These are phyloP conservation scores for Taenaris catops DNA, from an alignment of 2,888 invertebrate species.

Conservation along the genomic window DNA sequence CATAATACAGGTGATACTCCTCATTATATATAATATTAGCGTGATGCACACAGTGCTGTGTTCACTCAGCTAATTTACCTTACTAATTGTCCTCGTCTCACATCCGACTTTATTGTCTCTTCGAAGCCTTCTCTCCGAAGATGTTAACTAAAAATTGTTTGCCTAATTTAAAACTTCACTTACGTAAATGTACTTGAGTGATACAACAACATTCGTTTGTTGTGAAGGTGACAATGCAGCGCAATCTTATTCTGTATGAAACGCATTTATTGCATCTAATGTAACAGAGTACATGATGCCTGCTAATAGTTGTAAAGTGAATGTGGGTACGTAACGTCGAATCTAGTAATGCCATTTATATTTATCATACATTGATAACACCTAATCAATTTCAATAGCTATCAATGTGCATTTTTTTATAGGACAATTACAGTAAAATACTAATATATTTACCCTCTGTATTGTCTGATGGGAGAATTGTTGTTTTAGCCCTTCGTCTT, in stretches of 20 bases:
- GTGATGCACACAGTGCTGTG: slow-evolving; percentile 61
- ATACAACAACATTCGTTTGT: slow-evolving; percentile 21
- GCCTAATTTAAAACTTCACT: slow-evolving; percentile 48
- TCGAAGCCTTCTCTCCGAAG: slow-evolving; percentile 73
- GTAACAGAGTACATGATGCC: no score
- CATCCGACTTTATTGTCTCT: slow-evolving; percentile 75
- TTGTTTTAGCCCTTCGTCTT: slow-evolving; percentile 71
- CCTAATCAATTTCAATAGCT: no score
- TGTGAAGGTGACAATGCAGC: slow-evolving; percentile 5
- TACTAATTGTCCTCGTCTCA: slow-evolving; percentile 70
- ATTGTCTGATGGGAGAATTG: slow-evolving; percentile 72
- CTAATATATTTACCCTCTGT: slow-evolving; percentile 62
- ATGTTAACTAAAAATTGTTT: slow-evolving; percentile 72
- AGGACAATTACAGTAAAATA: no score
- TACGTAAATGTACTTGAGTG: no score
- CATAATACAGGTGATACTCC: background rate
- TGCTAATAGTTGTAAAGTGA: no score
- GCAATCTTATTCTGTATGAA: no score
- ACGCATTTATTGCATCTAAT: no score
- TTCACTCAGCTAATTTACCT: slow-evolving; percentile 61
- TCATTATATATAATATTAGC: slow-evolving; percentile 24
- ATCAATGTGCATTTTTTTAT: no score
- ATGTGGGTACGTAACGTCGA: no score
- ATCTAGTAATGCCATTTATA: no score
- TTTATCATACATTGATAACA: no score